Percentiles rank a stretch among this genome's conserved stretches.
Conservation (phyloP, 2,797 vertebrate genomes). For the Gila robusta region DNA sequence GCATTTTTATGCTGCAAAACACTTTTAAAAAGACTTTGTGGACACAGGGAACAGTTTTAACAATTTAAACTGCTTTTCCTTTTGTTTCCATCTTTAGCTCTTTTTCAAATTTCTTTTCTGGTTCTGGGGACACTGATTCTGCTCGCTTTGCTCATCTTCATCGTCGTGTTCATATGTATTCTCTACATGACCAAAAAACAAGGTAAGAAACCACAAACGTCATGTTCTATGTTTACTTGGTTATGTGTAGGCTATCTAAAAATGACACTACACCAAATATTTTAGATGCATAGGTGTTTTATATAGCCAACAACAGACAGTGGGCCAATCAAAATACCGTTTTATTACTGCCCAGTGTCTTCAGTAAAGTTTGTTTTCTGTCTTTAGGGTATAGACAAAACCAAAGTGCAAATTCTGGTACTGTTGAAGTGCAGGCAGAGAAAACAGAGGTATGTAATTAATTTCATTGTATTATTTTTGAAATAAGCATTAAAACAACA, state of each 20-base stretch:
- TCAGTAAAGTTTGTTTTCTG: background rate
- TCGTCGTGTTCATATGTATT: conserved; percentile 23
- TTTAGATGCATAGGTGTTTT: background rate
- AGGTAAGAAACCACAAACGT: conserved; percentile 26
- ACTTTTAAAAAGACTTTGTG: background rate
- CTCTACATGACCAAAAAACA: background rate
- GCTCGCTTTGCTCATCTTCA: conserved; percentile 26
- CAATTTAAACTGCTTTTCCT: background rate
- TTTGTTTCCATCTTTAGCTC: conserved; percentile 16
- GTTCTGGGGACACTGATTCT: conserved; percentile 17
- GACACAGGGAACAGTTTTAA: background rate
- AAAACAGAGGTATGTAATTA: background rate
- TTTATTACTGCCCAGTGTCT: background rate
- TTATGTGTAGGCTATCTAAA: background rate
- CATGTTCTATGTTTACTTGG: background rate
- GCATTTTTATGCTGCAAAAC: background rate
- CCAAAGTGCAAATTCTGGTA: background rate
- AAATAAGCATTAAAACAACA: background rate
- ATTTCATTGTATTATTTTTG: background rate
- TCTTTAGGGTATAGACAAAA: background rate
- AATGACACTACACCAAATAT: background rate
- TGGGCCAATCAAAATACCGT: background rate
- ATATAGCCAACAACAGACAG: background rate
- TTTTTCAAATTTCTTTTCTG: background rate
- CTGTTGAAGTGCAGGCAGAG: background rate